Evolutionary conservation across 2,113 vertebrate species (phyloP).

Genomic region (Paramisgurnus dabryanus): DNA sequence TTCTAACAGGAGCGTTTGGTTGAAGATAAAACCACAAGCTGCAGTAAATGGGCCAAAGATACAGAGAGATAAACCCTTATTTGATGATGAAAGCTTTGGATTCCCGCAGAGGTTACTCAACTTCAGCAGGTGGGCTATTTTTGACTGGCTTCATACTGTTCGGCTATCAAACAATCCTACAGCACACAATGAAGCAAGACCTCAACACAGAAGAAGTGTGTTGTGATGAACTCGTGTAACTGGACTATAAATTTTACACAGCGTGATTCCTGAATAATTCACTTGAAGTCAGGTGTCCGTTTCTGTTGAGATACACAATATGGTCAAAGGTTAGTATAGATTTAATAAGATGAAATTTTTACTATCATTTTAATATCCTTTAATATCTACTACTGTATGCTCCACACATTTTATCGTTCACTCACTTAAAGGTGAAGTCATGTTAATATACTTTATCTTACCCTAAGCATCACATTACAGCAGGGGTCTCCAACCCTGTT

Average conservation of each 20-base stretch:
- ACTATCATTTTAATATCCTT: no score
- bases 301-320: no score
- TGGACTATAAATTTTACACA: conserved; percentile 9
- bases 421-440: no score
- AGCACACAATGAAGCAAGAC: not conserved
- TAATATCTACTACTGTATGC: no score
- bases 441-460: no score
- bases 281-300: not conserved
- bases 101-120: conserved; percentile 5
- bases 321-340: no score
- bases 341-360: no score
- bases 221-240: conserved; percentile 2
- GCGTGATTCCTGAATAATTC: not conserved
- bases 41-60: conserved; percentile 38
- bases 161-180: not conserved
- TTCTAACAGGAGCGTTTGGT: not conserved
- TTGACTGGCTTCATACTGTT: conserved; percentile 8
- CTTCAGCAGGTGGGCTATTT: conserved; percentile 34
- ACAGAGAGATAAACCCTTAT: conserved; percentile 12
- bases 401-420: no score
- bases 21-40: conserved; percentile 23
- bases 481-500: no score
- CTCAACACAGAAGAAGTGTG: no score
- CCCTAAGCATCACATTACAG: no score
- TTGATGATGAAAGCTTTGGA: conserved; percentile 32